Conservation (phyloP, 1,140 invertebrate genomes). For the Calephelis virginiensis region DNA sequence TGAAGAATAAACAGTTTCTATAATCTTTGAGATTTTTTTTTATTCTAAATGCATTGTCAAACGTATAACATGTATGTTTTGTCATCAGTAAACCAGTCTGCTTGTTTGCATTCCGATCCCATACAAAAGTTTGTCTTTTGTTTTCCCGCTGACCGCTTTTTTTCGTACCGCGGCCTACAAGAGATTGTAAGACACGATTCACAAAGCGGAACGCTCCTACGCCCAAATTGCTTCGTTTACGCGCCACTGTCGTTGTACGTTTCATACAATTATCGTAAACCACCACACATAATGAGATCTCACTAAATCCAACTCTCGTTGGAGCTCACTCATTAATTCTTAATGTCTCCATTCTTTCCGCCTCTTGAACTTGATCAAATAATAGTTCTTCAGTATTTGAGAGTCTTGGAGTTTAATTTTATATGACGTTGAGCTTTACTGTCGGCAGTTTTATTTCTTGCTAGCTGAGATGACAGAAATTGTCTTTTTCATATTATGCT, state of each 20-base stretch:
- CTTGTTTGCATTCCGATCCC: too few species aligned
- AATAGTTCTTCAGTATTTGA: not conserved
- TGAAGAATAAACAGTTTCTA: too few species aligned
- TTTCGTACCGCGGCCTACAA: too few species aligned
- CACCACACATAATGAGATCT: slow-evolving; percentile 18
- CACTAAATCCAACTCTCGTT: slow-evolving; percentile 15
- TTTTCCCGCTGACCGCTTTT: too few species aligned
- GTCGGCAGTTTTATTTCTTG: slow-evolving; percentile 1
- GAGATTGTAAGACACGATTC: slow-evolving; percentile 42
- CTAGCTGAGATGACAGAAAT: too few species aligned
- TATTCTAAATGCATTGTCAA: too few species aligned
- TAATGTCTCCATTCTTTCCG: slow-evolving; percentile 4
- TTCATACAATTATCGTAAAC: slow-evolving; percentile 39
- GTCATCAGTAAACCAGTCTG: too few species aligned
- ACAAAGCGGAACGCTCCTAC: slow-evolving; percentile 50
- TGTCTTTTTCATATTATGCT: too few species aligned
- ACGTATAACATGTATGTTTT: too few species aligned
- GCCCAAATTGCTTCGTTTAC: slow-evolving; percentile 40
- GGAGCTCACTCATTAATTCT: slow-evolving; percentile 9
- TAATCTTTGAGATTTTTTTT: too few species aligned
- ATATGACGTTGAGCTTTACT: slow-evolving; percentile 1
- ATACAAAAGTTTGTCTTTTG: too few species aligned
- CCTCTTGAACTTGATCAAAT: slow-evolving; percentile 4
- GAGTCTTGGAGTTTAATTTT: not conserved
- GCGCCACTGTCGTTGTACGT: slow-evolving; percentile 30